Conservation (phyloP, 2,888 invertebrate species). For the Calephelis perditalis region DNA sequence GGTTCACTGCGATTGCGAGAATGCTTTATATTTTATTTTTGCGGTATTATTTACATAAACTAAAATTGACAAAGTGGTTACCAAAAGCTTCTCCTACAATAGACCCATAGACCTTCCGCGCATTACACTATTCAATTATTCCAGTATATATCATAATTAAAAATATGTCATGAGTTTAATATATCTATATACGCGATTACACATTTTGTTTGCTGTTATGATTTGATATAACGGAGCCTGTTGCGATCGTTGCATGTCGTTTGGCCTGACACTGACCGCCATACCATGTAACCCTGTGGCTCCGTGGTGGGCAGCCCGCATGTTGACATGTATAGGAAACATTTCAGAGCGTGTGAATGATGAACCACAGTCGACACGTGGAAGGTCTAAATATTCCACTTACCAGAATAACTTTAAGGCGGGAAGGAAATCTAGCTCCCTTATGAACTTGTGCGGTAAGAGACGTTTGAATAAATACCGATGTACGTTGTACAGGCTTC, state of each 20-base stretch:
- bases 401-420: constrained; percentile 92
- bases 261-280: constrained; percentile 12
- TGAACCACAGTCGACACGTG: constrained; percentile 87
- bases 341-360: constrained; percentile 91
- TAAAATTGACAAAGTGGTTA: constrained; percentile 46
- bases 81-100: constrained; percentile 51
- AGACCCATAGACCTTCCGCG: constrained; percentile 69
- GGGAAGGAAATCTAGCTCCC: constrained; percentile 94
- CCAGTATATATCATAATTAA: constrained; percentile 38
- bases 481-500: constrained; percentile 52
- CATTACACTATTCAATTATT: constrained; percentile 52
- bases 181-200: constrained; percentile 35
- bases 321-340: constrained; percentile 73
- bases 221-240: constrained; percentile 35
- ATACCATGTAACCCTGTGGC: constrained; percentile 25
- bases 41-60: constrained; percentile 48
- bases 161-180: constrained; percentile 25
- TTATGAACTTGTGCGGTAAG: constrained; percentile 98
- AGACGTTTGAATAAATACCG: constrained; percentile 59
- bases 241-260: constrained; percentile 52
- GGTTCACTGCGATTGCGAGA: constrained; percentile 55
- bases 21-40: constrained; percentile 50
- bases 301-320: constrained; percentile 40
- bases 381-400: constrained; percentile 90
- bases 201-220: constrained; percentile 54